Evolutionary conservation across 2,888 invertebrate genomes (phyloP).

Genomic region (Ernsta delagoae): DNA sequence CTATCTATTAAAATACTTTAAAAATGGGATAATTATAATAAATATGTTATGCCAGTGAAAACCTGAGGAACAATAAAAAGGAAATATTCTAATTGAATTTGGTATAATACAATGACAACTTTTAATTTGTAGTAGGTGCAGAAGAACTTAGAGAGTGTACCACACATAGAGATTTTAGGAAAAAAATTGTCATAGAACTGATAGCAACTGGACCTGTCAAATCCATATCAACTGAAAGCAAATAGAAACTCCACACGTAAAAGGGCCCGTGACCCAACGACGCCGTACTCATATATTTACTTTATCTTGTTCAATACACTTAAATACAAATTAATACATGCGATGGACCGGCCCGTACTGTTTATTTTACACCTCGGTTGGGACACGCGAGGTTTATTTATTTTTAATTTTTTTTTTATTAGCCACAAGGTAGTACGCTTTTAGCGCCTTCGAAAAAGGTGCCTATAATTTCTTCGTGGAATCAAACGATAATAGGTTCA

Average conservation of each 20-base stretch:
- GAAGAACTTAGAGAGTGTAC: too few relatives aligned
- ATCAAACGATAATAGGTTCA: constrained; percentile 29
- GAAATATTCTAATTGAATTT: too few relatives aligned
- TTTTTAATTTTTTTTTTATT: constrained; percentile 60
- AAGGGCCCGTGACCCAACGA: constrained; percentile 58
- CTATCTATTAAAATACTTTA: too few relatives aligned
- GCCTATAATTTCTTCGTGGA: constrained; percentile 47
- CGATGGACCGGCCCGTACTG: constrained; percentile 73
- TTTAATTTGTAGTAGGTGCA: too few relatives aligned
- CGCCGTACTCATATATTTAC: constrained; percentile 76
- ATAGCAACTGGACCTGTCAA: background rate
- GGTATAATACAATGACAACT: too few relatives aligned
- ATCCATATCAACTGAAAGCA: constrained; percentile 37
- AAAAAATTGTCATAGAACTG: too few relatives aligned
- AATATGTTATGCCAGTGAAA: too few relatives aligned
- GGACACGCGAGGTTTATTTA: constrained; percentile 70
- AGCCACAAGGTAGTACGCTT: constrained; percentile 54
- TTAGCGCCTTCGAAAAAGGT: constrained; percentile 68
- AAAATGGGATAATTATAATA: too few relatives aligned
- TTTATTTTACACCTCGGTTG: constrained; percentile 83
- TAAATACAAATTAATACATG: constrained; percentile 85
- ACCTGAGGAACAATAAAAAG: too few relatives aligned
- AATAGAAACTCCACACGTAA: constrained; percentile 55
- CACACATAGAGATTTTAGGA: too few relatives aligned
- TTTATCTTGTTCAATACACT: constrained; percentile 85